Evolutionary conservation across 2,888 invertebrate genomes (phyloP), one percentile per base, ranked within the genome.

Genomic region (Hipparchia sbordonii): DNA sequence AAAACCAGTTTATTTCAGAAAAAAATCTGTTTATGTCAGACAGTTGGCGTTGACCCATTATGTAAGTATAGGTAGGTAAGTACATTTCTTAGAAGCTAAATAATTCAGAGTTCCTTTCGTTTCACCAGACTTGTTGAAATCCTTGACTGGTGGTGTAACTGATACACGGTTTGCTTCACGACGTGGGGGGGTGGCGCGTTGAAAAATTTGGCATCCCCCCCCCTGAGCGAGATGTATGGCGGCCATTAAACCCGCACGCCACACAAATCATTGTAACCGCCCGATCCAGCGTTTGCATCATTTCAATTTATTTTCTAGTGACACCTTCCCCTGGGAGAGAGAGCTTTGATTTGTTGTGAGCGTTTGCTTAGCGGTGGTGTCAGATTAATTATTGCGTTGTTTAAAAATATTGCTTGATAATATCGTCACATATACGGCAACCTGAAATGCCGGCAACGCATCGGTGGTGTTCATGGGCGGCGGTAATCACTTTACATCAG

Each of bases 181-280:
- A 63, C 62, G 71, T 39, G 46, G 63, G 57, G 76, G 77, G 79
- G 78, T 71, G 76, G 76, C 71, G 70, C 74, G 70, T 76, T 81
- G 83, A 83, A 83, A 82, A 83, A 83, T 82, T 76, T 79, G 77
- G 74, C 73, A 72, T 73, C 74, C 80, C 72, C 78, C 80, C 75
- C 23, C 23, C 23, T 23, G 23, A 72, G 72, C 74, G 77, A 80
- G 82, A 84, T 80, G 79, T 82, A 84, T 81, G 81, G 79, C 60
- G 66, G 77, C 82, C 82, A 84, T 85, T 84, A 84, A 77, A 77
- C 68, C 70, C 78, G 77, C 80, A 81, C 84, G 82, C 83, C 83
- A 83, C 83, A 84, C 84, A 84, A 84, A 85, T 84, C 84, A 84
- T 82, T 77, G 80, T 78, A 80, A 77, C 78, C 78, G 74, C 77